Evolutionary conservation across 1,140 invertebrate species (phyloP), one percentile per base, ranked within the genome.

Genomic region (Chymomyza costata): DNA sequence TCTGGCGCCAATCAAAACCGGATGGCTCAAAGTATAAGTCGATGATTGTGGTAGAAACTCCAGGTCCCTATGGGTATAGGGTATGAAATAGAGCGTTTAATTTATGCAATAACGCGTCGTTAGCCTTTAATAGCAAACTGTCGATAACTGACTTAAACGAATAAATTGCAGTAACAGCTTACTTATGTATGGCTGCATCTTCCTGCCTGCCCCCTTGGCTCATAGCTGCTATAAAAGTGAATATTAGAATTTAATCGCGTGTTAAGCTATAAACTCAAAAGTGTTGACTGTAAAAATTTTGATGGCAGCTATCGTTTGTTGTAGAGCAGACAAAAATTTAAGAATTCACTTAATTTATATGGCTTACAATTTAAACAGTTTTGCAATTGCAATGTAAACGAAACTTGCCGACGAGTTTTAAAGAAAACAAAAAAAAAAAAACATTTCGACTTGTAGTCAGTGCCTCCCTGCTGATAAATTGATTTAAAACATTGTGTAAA

Each of bases 181-280:
- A n/a, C n/a, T n/a, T n/a, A n/a, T n/a, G n/a, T n/a, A n/a, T n/a
- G n/a, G n/a, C n/a, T n/a, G n/a, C 52, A 65, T 35, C 48, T 43
- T 30, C 14, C 31, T 57, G 19, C 16, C 18, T 25, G 18, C 15
- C n/a, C n/a, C n/a, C n/a, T n/a, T n/a, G n/a, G n/a, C n/a, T 28
- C 28, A 44, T 34, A 14, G 6, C 18, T 25, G 21, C 38, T 47
- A 78, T 76, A 78, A 76, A 76, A 71, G 52, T 65, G n/a, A 73
- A 78, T 66, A 76, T 76, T 76, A 76, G 71, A 65, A 71, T 66
- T 76, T 71, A 76, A 76, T 76, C 66, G 71, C 56, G 53, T 78
- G 71, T 78, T 78, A 65, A 59, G 73, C 47, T 45, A 55, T 65
- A 71, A 70, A 40, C n/a, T 41, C 15, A 48, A 21, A 49, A 45